These are phyloP conservation scores for Pentamera pediparva DNA, from an alignment of 53 echinoderm and acorn worm genomes.

Conservation along the genomic window DNA sequence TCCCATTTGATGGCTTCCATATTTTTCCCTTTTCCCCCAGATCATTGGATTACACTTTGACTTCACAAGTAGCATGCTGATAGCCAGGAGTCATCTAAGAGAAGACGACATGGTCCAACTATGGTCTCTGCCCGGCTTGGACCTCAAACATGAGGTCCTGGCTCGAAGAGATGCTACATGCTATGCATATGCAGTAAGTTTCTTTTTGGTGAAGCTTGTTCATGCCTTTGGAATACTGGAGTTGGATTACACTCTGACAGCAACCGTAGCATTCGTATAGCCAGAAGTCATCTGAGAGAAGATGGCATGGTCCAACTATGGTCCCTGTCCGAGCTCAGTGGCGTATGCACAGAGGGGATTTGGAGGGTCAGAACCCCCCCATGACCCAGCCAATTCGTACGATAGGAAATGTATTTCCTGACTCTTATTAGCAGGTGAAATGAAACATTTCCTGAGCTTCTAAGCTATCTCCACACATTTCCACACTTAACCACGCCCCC, in stretches of 20 bases:
- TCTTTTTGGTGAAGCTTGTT: too few species aligned
- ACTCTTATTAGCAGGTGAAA: too few species aligned
- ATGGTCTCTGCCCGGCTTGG: constrained; percentile 80
- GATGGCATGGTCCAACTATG: constrained; percentile 84
- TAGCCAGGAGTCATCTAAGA: constrained; percentile 66
- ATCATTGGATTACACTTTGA: constrained; percentile 72
- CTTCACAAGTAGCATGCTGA: constrained; percentile 43
- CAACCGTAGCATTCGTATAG: constrained; percentile 48
- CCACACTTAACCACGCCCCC: too few species aligned
- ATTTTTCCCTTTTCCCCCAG: constrained; percentile 18
- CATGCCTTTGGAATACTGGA: too few species aligned
- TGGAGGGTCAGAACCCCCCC: too few species aligned
- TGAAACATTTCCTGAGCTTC: too few species aligned
- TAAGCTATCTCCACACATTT: too few species aligned
- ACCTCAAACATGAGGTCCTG: constrained; percentile 60
- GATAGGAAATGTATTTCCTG: too few species aligned
- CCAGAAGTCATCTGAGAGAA: constrained; percentile 69
- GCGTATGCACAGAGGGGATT: too few species aligned
- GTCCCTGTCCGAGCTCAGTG: too few species aligned
- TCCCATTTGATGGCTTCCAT: background rate
- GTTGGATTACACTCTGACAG: too few species aligned
- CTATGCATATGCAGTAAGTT: constrained; percentile 67
- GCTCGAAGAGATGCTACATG: constrained; percentile 54
- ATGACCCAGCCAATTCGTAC: too few species aligned
- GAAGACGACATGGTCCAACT: constrained; percentile 82